Evolutionary conservation across 2,888 invertebrate genomes (phyloP).

Genomic region (Iphiclides podalirius): DNA sequence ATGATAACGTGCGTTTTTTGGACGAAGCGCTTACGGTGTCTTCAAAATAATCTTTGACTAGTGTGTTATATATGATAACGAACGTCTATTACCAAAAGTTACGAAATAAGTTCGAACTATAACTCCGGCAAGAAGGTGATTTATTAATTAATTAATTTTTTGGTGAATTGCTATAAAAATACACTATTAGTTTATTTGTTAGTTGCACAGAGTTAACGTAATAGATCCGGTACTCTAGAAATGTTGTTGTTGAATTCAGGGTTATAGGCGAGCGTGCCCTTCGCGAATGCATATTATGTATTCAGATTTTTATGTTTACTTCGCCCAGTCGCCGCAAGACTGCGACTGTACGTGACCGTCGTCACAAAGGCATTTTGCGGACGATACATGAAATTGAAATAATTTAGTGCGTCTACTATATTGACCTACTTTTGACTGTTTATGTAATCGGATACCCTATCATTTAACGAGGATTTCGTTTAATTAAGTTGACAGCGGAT

Average conservation of each 20-base stretch:
- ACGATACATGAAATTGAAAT: slow-evolving; percentile 9
- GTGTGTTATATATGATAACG: slow-evolving; percentile 33
- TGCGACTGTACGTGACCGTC: slow-evolving; percentile 43
- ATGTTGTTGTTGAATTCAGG: slow-evolving; percentile 6
- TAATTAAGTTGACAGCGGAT: not conserved
- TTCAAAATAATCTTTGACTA: slow-evolving; percentile 42
- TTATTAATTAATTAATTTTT: slow-evolving; percentile 25
- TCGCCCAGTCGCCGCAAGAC: not conserved
- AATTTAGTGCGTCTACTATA: slow-evolving; percentile 7
- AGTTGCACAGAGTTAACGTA: slow-evolving; percentile 4
- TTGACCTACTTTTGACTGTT: slow-evolving; percentile 62
- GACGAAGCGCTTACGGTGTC: slow-evolving; percentile 35
- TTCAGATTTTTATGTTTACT: slow-evolving; percentile 27
- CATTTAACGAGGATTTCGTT: slow-evolving; percentile 1
- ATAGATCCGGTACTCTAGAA: not conserved
- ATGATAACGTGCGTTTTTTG: slow-evolving; percentile 59
- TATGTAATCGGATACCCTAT: slow-evolving; percentile 57
- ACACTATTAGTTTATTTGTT: not conserved
- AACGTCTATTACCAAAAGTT: slow-evolving; percentile 31
- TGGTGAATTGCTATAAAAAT: slow-evolving; percentile 1
- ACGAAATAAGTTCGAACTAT: slow-evolving; percentile 32
- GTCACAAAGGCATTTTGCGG: slow-evolving; percentile 44
- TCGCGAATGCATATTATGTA: slow-evolving; percentile 28
- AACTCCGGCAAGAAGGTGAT: slow-evolving; percentile 52
- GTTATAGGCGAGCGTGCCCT: slow-evolving; percentile 5